Conservation (phyloP, 2,888 invertebrate species). For the Lamellibrachia columna region DNA sequence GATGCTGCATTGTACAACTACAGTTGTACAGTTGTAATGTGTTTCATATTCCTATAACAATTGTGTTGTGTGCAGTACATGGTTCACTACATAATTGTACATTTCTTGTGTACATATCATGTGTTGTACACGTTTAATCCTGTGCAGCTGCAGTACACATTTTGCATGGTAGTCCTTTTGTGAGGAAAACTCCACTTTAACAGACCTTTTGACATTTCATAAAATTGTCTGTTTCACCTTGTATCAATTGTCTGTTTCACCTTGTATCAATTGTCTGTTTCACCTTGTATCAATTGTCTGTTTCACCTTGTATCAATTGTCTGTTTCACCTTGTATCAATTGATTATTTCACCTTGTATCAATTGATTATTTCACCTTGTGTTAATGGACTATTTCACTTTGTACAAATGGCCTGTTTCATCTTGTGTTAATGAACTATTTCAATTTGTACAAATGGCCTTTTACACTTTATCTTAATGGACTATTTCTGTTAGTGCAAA, state of each 20-base stretch:
- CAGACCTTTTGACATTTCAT: neutral
- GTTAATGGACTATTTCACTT: neutral
- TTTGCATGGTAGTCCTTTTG: conserved; percentile 7
- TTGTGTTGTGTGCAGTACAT: neutral
- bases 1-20: neutral
- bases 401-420: neutral
- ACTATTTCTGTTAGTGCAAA: neutral
- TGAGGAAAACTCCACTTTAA: neutral
- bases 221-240: neutral
- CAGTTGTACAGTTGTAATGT: neutral
- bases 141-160: neutral
- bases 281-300: neutral
- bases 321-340: neutral
- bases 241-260: no score
- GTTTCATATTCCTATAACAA: neutral
- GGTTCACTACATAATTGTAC: neutral
- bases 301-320: neutral
- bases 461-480: neutral
- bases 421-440: neutral
- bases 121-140: neutral
- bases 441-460: neutral
- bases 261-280: neutral
- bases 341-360: no score
- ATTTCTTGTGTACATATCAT: neutral
- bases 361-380: no score